Evolutionary conservation across 1,140 invertebrate genomes (phyloP), one percentile per base, ranked within the genome.

Genomic region (Trachelipus rathkii): DNA sequence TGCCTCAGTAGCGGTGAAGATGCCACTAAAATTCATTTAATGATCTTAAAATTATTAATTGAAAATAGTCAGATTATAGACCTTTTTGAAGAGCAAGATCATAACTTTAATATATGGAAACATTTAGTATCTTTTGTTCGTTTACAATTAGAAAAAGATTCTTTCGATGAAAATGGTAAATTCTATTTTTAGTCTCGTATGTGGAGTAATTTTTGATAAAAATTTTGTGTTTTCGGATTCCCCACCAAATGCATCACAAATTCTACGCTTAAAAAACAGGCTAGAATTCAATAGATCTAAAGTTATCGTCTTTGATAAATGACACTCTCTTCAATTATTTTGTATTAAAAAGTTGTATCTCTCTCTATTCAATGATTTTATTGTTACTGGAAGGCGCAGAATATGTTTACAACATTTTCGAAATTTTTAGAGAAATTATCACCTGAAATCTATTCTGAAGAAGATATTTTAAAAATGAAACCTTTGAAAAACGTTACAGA

Each of bases 21-120:
- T 21, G 84, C 85, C 19, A 69, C 77, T 50, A 83, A 83, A 71
- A 82, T 86, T 43, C 81, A 85, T 72, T 82, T 84, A 15, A 84
- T 83, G 24, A 84, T 84, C 3, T 73, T 87, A 43, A 67, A 74
- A 6, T 60, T 60, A 8, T 13, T 13, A 15, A 13, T 60, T 60
- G 11, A 60, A 19, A 19, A 15, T 15, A 60, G 19, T 60, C 50
- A 15, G 11, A 19, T 60, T 19, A 15, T 60, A 3, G 11, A 13
- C 11, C 11, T 60, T 2, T 15, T 15, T 19, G 50, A 13, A 60
- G 19, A 60, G 11, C 11, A 19, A 15, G 50, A 60, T 2, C 11
- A 15, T 13, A 13, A 4, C 11, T 33, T 33, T 33, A 33, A 33
- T 6, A 33, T 33, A 33, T 60, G 50, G 50, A 60, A 19, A 60